These are phyloP conservation scores for Sericinus montela DNA, from an alignment of 2,888 invertebrate species.

Conservation along the genomic window DNA sequence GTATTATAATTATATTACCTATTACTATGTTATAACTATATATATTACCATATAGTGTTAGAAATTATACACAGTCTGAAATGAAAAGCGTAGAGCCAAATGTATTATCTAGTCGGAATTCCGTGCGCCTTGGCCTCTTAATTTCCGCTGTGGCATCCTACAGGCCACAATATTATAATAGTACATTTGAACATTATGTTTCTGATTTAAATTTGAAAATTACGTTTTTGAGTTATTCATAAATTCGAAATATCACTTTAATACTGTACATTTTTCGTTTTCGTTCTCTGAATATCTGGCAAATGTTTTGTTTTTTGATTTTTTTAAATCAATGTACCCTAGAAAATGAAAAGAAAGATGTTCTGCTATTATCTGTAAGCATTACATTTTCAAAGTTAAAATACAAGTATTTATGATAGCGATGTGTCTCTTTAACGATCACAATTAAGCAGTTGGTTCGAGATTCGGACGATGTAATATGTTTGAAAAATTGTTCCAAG, in stretches of 20 bases:
- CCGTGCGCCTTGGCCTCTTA: not conserved
- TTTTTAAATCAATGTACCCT: too few species aligned
- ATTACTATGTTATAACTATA: too few species aligned
- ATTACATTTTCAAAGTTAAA: conserved; percentile 12
- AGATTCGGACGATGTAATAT: conserved; percentile 1
- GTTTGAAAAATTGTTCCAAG: conserved; percentile 2
- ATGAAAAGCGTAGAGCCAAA: not conserved
- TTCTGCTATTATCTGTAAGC: conserved; percentile 1
- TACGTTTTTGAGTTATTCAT: too few species aligned
- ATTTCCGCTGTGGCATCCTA: conserved; percentile 6
- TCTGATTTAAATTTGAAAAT: too few species aligned
- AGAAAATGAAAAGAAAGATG: not conserved
- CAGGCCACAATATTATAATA: not conserved
- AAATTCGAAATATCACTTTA: too few species aligned
- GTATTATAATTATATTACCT: too few species aligned
- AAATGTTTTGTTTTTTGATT: too few species aligned
- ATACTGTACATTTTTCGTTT: too few species aligned
- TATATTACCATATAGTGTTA: not conserved
- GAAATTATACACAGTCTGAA: not conserved
- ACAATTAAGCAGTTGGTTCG: conserved; percentile 4
- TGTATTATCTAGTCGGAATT: conserved; percentile 3
- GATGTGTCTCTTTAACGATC: conserved; percentile 9
- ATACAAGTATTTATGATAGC: conserved; percentile 14
- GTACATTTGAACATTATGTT: not conserved
- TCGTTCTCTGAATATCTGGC: too few species aligned